Evolutionary conservation across 2,113 vertebrate genomes (phyloP), one percentile per base, ranked within the genome.

Genomic region (Serilophus lunatus): DNA sequence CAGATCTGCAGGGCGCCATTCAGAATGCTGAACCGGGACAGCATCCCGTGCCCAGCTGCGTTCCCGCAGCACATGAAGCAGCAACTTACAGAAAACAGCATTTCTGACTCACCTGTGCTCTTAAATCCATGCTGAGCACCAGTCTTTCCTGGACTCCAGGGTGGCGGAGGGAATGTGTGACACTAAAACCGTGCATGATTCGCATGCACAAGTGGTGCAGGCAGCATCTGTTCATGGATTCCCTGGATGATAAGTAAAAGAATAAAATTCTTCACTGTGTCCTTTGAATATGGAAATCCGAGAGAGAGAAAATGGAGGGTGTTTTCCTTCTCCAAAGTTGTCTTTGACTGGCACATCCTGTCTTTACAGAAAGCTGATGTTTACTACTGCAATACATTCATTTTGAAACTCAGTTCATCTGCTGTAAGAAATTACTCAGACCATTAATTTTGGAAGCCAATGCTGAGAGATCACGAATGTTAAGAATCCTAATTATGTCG

Each of bases 401-500:
- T 92, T 93, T 88, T 92, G 88, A 90, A 95, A 88, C 56, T 64
- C 69, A 61, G 95, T 75, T 96, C 83, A 56, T 96, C 85, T 88
- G 86, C 95, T 92, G 80, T 81, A 96, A 94, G 88, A 92, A 97
- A 94, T 96, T 96, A 96, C 83, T 88, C 95, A 97, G 95, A 96
- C 95, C 93, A 96, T 96, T 96, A 96, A 96, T 96, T 96, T 90
- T 94, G 95, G 95, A 89, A 97, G 92, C 90, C 80, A 90, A 90
- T 82, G 86, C 95, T 92, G 86, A 93, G 86, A 95, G 96, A 97
- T 96, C 96, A 94, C 3, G 29, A 95, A 96, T 94, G 95, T 94
- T 96, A 96, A 96, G 93, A 95, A 97, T 97, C 96, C 95, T 96
- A 95, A 96, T 97, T 96, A 96, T 86, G 88, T 88, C 75, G 86